A percentile compares a stretch with the other conserved stretches of the same genome.
Evolutionary conservation across 2,113 vertebrate genomes (phyloP).

Genomic region (Malurus cyaneus): DNA sequence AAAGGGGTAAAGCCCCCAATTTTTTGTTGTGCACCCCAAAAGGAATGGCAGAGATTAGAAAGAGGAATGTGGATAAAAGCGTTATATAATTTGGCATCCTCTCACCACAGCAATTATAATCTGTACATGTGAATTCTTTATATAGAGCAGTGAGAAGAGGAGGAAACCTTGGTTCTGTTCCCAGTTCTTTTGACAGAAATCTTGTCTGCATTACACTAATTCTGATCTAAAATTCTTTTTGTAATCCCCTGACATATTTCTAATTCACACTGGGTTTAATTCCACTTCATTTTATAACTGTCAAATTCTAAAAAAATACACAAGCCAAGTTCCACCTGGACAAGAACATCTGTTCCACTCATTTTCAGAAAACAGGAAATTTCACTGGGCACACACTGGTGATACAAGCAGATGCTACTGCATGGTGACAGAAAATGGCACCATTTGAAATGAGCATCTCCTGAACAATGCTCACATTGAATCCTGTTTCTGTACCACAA

Average conservation of each 20-base stretch:
- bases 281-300: not conserved
- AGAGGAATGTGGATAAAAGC: not conserved
- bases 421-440: not conserved
- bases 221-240: slow-evolving; percentile 35
- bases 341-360: not conserved
- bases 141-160: slow-evolving; percentile 40
- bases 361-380: not conserved
- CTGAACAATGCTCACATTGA: not conserved
- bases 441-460: not conserved
- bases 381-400: not conserved
- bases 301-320: not conserved
- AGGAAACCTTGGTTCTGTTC: slow-evolving; percentile 29
- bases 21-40: not conserved
- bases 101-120: slow-evolving; percentile 18
- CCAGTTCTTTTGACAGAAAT: slow-evolving; percentile 42
- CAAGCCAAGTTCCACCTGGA: not conserved
- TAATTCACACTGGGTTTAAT: not conserved
- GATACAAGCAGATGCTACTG: not conserved
- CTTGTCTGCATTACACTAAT: not conserved
- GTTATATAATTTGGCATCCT: slow-evolving; percentile 39
- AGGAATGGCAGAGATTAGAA: not conserved
- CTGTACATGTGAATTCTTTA: slow-evolving; percentile 48
- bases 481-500: not conserved
- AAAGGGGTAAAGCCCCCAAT: not conserved
- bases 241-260: not conserved